A percentile compares a stretch with the other conserved stretches of the same genome.
Evolutionary conservation across 1,140 invertebrate species (phyloP).

Genomic region (Neodiprion fabricii): DNA sequence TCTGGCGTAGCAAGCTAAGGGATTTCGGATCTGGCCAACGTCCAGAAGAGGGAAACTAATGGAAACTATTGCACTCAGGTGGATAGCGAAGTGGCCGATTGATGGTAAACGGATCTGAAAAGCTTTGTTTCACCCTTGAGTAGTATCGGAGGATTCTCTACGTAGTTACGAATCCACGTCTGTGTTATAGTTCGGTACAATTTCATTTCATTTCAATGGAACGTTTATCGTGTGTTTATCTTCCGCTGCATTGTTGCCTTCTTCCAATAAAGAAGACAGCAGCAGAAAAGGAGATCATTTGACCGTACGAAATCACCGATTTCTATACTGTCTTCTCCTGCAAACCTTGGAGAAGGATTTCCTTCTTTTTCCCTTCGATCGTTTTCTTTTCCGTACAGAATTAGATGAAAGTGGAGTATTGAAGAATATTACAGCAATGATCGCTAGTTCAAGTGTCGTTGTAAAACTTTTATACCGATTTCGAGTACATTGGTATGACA

Average conservation of each 20-base stretch:
- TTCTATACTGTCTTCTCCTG: background rate
- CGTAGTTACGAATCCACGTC: background rate
- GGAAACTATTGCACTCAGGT: constrained; percentile 36
- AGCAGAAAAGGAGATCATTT: constrained; percentile 42
- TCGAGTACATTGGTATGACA: too few relatives aligned
- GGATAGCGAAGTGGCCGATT: constrained; percentile 28
- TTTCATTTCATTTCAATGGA: constrained; percentile 48
- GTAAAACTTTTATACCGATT: too few relatives aligned
- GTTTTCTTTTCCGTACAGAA: too few relatives aligned
- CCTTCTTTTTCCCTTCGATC: too few relatives aligned
- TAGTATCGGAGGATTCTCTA: background rate
- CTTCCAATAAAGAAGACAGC: constrained; percentile 30
- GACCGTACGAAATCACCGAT: constrained; percentile 42
- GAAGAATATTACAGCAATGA: too few relatives aligned
- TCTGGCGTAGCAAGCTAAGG: background rate
- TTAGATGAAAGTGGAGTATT: too few relatives aligned
- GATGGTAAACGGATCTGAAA: constrained; percentile 41
- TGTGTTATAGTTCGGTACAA: constrained; percentile 16
- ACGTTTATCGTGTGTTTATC: constrained; percentile 50
- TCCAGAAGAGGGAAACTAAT: constrained; percentile 37
- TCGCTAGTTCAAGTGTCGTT: too few relatives aligned
- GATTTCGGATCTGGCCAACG: constrained; percentile 28
- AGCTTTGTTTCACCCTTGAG: constrained; percentile 33
- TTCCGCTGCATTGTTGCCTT: constrained; percentile 51
- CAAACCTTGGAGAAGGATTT: background rate